phyloP scores from a whole-genome alignment of 1,140 invertebrate species.

The Drosophila orena region DNA sequence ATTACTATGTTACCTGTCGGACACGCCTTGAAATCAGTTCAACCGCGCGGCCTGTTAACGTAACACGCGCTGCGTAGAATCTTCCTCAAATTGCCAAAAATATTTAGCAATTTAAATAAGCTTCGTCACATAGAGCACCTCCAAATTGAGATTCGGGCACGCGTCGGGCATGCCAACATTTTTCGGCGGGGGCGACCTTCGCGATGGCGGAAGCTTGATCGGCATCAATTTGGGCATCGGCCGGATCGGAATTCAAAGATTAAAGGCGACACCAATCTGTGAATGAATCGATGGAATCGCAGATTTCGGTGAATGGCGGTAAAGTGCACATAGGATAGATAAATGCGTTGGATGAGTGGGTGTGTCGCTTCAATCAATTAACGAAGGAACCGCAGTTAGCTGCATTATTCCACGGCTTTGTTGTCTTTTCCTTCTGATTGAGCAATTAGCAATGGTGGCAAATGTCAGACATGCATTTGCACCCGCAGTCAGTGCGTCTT shows the following conservation, averaged over 20 bases:
- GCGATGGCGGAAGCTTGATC: constrained; percentile 61
- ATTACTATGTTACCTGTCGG: constrained; percentile 1
- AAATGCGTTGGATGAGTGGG: constrained; percentile 9
- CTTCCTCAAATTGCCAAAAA: constrained; percentile 35
- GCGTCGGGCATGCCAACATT: constrained; percentile 58
- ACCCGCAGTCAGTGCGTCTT: constrained; percentile 13
- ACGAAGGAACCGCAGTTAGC: constrained; percentile 18
- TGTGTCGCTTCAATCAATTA: constrained; percentile 22
- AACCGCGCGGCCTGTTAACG: constrained; percentile 17
- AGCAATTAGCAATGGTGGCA: constrained; percentile 47
- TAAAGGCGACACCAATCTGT: constrained; percentile 31
- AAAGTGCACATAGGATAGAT: constrained; percentile 25
- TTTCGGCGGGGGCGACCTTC: constrained; percentile 53
- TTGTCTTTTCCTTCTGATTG: constrained; percentile 30
- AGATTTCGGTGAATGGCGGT: constrained; percentile 3
- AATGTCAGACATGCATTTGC: constrained; percentile 38
- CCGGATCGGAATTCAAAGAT: constrained; percentile 42
- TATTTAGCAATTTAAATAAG: constrained; percentile 53
- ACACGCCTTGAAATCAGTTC: constrained; percentile 36
- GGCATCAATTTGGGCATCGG: constrained; percentile 40
- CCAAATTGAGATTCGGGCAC: constrained; percentile 50
- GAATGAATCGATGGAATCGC: constrained; percentile 60
- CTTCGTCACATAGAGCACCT: constrained; percentile 1
- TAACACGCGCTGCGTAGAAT: constrained; percentile 46
- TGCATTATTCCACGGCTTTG: constrained; percentile 23